These are phyloP conservation scores for Leptobrachium ailaonicum DNA, from an alignment of 2,113 vertebrate species.

Conservation along the genomic window DNA sequence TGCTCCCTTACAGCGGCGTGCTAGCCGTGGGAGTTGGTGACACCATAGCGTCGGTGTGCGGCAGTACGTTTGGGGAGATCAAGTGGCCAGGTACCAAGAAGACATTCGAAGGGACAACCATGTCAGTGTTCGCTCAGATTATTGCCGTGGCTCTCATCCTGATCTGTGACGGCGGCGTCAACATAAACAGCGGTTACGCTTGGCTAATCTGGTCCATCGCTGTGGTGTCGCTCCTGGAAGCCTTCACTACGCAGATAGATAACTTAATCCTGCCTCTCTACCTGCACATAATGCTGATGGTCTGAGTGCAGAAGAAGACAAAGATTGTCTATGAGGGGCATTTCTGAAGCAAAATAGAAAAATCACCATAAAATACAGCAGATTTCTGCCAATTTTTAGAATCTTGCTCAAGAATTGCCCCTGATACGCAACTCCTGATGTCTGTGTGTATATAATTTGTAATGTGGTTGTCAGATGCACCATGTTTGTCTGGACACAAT, in stretches of 20 bases:
- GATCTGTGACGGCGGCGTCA: conserved; percentile 85
- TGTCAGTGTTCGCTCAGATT: conserved; percentile 91
- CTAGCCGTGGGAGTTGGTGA: conserved; percentile 93
- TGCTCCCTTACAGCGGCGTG: conserved; percentile 90
- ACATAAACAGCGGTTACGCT: conserved; percentile 86
- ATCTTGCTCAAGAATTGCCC: too few relatives aligned
- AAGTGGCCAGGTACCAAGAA: conserved; percentile 96
- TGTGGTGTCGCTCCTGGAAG: conserved; percentile 89
- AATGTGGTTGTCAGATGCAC: too few relatives aligned
- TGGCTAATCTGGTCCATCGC: conserved; percentile 89
- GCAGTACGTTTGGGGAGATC: conserved; percentile 89
- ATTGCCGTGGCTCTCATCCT: conserved; percentile 92
- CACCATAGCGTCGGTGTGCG: conserved; percentile 86
- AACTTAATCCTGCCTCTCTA: conserved; percentile 94
- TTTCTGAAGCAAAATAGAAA: too few relatives aligned
- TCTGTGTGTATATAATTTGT: too few relatives aligned
- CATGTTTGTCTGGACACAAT: too few relatives aligned
- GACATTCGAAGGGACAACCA: conserved; percentile 93
- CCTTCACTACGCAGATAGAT: conserved; percentile 94
- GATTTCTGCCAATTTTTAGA: too few relatives aligned
- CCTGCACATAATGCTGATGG: conserved; percentile 89
- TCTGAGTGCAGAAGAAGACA: conserved; percentile 58
- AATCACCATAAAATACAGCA: too few relatives aligned
- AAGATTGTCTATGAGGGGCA: background rate
- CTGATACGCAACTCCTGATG: too few relatives aligned